A percentile compares a stretch with the other conserved stretches of the same genome.
phyloP scores from a whole-genome alignment of 1,140 invertebrate species.

The Cydia splendana region DNA sequence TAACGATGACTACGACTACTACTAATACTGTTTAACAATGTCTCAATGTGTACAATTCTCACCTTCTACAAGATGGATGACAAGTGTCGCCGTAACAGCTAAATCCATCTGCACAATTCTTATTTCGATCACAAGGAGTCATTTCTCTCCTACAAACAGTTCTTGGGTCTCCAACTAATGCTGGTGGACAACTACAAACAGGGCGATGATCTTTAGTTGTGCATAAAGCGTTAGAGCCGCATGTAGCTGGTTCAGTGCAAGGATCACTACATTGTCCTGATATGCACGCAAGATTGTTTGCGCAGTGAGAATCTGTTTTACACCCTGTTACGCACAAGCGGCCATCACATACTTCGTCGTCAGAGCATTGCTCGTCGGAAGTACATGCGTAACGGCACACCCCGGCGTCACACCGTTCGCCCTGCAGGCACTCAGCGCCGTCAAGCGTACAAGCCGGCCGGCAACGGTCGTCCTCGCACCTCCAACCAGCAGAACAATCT shows the following conservation, averaged over 20 bases:
- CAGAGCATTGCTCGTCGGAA: slow-evolving; percentile 86
- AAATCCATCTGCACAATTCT: slow-evolving; percentile 85
- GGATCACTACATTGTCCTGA: slow-evolving; percentile 88
- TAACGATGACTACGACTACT: too few species aligned
- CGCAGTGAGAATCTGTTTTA: slow-evolving; percentile 89
- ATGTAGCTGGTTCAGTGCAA: slow-evolving; percentile 87
- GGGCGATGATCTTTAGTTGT: slow-evolving; percentile 84
- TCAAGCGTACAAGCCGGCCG: slow-evolving; percentile 88
- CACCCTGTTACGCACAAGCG: slow-evolving; percentile 90
- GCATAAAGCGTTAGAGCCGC: slow-evolving; percentile 91
- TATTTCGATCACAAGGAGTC: slow-evolving; percentile 81
- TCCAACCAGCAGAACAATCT: slow-evolving; percentile 84
- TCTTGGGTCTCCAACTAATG: slow-evolving; percentile 87
- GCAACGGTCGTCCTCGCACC: slow-evolving; percentile 87
- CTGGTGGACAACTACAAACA: slow-evolving; percentile 86
- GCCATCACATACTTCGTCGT: slow-evolving; percentile 91
- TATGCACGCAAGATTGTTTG: slow-evolving; percentile 84
- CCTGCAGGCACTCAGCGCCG: slow-evolving; percentile 87
- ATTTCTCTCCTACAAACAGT: slow-evolving; percentile 85
- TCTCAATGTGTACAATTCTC: slow-evolving; percentile 34
- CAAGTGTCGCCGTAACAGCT: slow-evolving; percentile 88
- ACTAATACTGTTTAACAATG: slow-evolving; percentile 37
- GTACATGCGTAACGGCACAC: slow-evolving; percentile 90
- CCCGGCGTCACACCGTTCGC: slow-evolving; percentile 87
- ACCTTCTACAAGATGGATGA: slow-evolving; percentile 86